Evolutionary conservation across 2,888 invertebrate species (phyloP), one percentile per base, ranked within the genome.

Genomic region (Adelognathus sp.): DNA sequence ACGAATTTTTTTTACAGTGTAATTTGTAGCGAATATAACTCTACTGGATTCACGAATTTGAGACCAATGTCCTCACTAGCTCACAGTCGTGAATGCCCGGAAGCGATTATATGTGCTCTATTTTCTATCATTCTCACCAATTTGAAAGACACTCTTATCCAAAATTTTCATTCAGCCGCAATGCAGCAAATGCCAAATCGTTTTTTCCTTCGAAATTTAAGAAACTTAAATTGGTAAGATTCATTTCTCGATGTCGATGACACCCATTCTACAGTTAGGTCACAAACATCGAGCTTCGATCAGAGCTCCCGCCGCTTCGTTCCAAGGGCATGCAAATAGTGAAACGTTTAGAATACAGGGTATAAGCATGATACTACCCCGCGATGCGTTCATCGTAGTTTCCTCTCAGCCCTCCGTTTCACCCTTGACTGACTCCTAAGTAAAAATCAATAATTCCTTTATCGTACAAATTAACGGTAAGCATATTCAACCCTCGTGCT

Each of bases 401-500:
- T 78, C 56, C 71, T 76, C 78, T 33, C 36, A 52, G 78, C 46
- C 79, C 61, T 50, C 73, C 83, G 81, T 83, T 85, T 84, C 86
- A 86, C 88, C 87, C 86, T 86, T 83, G 84, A 86, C 85, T 84
- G 88, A 81, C 82, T 84, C 81, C 86, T 90, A 88, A 90, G 90
- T 90, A 89, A 89, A 89, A 90, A 90, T 90, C 90, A 89, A 90
- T 90, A 89, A 89, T 89, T 89, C 88, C 88, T 90, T 90, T 90
- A 90, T 90, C 88, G 89, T 84, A 86, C 87, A 89, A 90, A 90
- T 90, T 90, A 90, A 90, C 88, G 88, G 85, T 89, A 88, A 89
- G 89, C 86, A 87, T 88, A 89, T 90, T 89, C 89, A 86, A 86
- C 88, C 89, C 88, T 87, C 86, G 85, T 84, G 82, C 84, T 82